Conservation (phyloP, 2,113 vertebrate species). For the Podilymbus podiceps region DNA sequence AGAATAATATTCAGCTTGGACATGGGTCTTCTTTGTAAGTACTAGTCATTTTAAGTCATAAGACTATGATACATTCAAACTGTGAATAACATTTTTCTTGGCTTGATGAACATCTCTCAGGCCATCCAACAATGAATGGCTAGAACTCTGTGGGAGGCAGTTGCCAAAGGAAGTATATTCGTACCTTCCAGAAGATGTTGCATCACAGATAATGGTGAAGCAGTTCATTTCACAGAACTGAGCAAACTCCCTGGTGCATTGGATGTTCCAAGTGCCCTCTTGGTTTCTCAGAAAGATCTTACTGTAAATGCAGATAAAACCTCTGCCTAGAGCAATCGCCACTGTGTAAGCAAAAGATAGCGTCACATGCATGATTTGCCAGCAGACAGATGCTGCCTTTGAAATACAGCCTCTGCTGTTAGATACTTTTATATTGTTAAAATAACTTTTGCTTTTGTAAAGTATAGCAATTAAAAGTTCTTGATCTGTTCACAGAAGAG, state of each 20-base stretch:
- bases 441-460: not conserved
- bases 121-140: not conserved
- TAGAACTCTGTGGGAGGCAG: not conserved
- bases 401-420: not conserved
- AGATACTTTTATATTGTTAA: not conserved
- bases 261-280: not conserved
- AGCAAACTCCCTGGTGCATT: conserved; percentile 5
- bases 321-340: not conserved
- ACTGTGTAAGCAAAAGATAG: not conserved
- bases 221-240: conserved; percentile 9
- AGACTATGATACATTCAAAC: conserved; percentile 40
- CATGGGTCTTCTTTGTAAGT: conserved; percentile 1
- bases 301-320: conserved; percentile 11
- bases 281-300: conserved; percentile 11
- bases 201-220: conserved; percentile 30
- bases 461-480: not conserved
- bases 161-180: not conserved
- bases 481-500: not conserved
- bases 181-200: conserved; percentile 32
- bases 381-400: not conserved
- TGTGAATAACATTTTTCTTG: conserved; percentile 67
- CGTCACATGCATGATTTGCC: not conserved
- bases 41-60: conserved; percentile 45
- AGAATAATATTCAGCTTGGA: conserved; percentile 33
- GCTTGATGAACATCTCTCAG: not conserved